Base-by-base conservation (phyloP, 2,888 invertebrate genomes). In the Glyphotaelius pellucidus region DNA sequence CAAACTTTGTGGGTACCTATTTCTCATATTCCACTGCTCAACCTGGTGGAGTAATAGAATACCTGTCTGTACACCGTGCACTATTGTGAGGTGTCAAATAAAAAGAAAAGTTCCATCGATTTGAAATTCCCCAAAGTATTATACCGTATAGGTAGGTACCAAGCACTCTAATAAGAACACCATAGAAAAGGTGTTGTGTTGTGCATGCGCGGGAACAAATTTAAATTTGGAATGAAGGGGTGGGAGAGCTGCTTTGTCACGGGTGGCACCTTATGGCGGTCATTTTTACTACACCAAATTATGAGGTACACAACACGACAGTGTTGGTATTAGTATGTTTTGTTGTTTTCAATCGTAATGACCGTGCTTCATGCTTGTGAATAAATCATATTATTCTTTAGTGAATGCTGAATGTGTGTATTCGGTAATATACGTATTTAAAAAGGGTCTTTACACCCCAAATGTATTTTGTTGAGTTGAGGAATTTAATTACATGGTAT, bases 341-440 rank as follows among this genome's bases (percentile, higher is more conserved):
- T 67, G n/a, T 67, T 83, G 35, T 83, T 38, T 83, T 38, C 32
- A 19, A 25, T 83, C 83, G 83, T 81, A 83, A 83, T 31, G 83
- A 12, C 83, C 35, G 35, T 47, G 47, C 15, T 83, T 35, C 83
- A 35, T 83, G 83, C 83, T 38, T 35, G 83, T 38, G 83, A 38
- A 83, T 67, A n/a, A 67, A 67, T 67, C 67, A 67, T 67, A 25
- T n/a, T n/a, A n/a, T 67, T 67, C 7, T 25, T 67, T 67, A 67
- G n/a, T n/a, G 25, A 67, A 25, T 67, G 67, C 67, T 67, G 25
- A 67, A n/a, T 67, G 67, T n/a, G 52, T 19, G 9, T 67, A 67
- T 25, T 67, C n/a, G 9, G 67, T 67, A 67, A 67, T 25, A 4
- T 67, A n/a, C 25, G 9, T 67, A 67, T 67, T n/a, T 67, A 7